Percentiles rank a stretch among this genome's conserved stretches.
phyloP scores from a whole-genome alignment of 2,113 vertebrate genomes.

The Columba livia region DNA sequence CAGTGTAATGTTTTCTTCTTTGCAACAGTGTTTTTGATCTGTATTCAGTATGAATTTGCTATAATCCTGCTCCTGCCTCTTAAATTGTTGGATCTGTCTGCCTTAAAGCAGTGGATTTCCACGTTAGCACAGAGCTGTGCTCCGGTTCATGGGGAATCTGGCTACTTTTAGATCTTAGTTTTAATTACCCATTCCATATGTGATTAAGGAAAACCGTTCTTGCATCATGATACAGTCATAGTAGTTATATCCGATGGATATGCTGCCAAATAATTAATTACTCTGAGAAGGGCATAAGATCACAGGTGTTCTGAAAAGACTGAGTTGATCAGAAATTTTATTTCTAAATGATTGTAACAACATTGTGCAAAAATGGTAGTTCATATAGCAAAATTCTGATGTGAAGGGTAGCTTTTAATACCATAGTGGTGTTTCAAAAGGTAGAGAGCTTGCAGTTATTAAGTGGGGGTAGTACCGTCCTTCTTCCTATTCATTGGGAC shows the following conservation, averaged over 20 bases:
- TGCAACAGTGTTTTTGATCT: not conserved
- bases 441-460: not conserved
- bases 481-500: not conserved
- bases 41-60: not conserved
- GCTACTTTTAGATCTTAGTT: not conserved
- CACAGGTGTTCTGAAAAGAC: not conserved
- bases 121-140: not conserved
- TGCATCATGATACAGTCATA: rapidly evolving
- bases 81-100: not conserved
- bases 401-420: not conserved
- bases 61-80: not conserved
- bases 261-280: not conserved
- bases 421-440: not conserved
- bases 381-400: not conserved
- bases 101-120: not conserved
- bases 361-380: not conserved
- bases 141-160: not conserved
- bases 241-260: too few relatives aligned
- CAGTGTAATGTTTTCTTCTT: not conserved
- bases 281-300: not conserved
- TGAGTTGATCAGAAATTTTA: not conserved
- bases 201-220: not conserved
- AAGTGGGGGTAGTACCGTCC: not conserved
- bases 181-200: not conserved
- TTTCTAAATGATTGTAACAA: not conserved